A percentile compares a stretch with the other conserved stretches of the same genome.
Evolutionary conservation across 2,888 invertebrate species (phyloP).

Genomic region (Trissonchulus latispiculum): DNA sequence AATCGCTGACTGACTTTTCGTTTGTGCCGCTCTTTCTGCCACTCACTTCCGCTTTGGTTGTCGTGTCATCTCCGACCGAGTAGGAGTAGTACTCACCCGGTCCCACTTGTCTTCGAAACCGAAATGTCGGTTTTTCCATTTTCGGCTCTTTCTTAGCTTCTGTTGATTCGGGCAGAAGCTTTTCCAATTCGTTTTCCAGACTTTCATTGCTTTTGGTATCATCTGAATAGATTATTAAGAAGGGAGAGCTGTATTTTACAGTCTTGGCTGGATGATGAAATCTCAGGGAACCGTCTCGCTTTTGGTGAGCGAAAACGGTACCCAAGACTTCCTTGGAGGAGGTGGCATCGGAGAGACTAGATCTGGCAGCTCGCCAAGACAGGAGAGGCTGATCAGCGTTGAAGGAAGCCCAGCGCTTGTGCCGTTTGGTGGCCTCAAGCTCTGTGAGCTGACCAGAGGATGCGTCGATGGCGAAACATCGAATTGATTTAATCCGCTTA

Average conservation of each 20-base stretch:
- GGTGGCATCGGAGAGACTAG: not conserved
- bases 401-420: constrained; percentile 1
- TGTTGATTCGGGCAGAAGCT: too few relatives aligned
- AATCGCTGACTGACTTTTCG: not conserved
- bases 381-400: not conserved
- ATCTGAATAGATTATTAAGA: constrained; percentile 6
- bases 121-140: too few relatives aligned
- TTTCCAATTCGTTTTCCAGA: not conserved
- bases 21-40: too few relatives aligned
- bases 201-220: not conserved
- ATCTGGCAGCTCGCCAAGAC: not conserved
- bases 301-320: constrained; percentile 1
- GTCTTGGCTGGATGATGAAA: not conserved
- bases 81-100: not conserved
- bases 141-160: not conserved
- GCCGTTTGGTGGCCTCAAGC: not conserved
- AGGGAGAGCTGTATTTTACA: not conserved
- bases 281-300: not conserved
- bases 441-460: not conserved
- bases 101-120: not conserved
- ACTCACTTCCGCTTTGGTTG: not conserved
- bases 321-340: constrained; percentile 1
- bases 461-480: not conserved
- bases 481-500: too few relatives aligned
- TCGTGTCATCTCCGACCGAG: not conserved